Base-by-base conservation (phyloP, 2,113 vertebrate genomes). In the Pollachius pollachius region DNA sequence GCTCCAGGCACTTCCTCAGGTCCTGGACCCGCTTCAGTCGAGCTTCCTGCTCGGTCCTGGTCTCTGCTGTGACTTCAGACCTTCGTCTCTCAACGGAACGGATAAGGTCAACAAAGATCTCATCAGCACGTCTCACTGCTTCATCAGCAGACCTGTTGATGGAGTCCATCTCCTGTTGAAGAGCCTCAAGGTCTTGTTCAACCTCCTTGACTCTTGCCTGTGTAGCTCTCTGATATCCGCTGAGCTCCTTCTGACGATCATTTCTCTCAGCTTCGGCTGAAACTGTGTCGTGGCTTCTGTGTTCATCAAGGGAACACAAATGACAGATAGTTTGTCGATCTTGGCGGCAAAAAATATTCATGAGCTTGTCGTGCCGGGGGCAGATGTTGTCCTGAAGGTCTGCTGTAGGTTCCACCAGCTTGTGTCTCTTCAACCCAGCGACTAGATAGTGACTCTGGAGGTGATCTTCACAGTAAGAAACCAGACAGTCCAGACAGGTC, bases 291-390 rank as follows among this genome's bases (percentile, higher is more conserved):
- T 76, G 74, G 5, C 57, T 74, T 68, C 68, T 65, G 27, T 73
- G 74, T 0, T 68, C 41, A 3, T 80, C 68, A 17, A 17, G 0
- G 1, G 27, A 52, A 21, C 78, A 80, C 69, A 67, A 34, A 13
- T 27, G 11, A 16, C 78, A 75, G 62, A 80, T 77, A 15, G 34
- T 54, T 18, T 37, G 30, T 62, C 69, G 69, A 48, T 81, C 79
- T 9, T 65, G 75, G 0, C 65, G 67, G 9, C 79, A 77, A 30
- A 69, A 81, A 65, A 81, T 21, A 64, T 74, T 34, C 30, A 34
- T 34, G 30, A 34, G 3, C 30, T 34, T 4, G 30, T 34, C 4
- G 6, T 34, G 30, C 3, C 30, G 30, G 30, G 30, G 30, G 30
- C 30, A 34, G 30, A 34, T 34, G 30, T 34, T 34, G 30, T 34